Conservation (phyloP, 2,797 vertebrate species). For the Phaenicophaeus curvirostris region DNA sequence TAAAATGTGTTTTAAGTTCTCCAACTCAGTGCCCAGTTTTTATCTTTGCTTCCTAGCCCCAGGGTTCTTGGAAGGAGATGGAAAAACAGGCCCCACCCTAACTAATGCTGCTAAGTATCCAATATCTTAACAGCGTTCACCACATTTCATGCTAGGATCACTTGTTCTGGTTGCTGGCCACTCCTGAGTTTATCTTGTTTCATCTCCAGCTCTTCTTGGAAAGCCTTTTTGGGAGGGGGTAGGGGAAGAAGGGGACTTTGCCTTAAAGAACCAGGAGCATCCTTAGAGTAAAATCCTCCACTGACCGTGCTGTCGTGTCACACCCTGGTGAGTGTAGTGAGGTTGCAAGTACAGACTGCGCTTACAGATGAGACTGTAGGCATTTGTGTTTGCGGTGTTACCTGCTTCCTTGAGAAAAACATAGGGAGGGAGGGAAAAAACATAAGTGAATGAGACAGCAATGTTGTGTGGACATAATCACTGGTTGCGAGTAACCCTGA, state of each 20-base stretch:
- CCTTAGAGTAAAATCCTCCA: neutral
- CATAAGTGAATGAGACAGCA: neutral
- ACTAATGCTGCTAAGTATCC: neutral
- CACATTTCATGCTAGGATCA: neutral
- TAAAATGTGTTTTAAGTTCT: neutral
- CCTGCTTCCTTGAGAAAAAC: too few relatives aligned
- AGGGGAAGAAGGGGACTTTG: neutral
- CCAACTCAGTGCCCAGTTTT: neutral
- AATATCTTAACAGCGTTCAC: neutral
- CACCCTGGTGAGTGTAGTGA: neutral
- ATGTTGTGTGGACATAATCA: neutral
- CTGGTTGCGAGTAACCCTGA: neutral
- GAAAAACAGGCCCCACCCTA: neutral
- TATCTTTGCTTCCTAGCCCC: neutral
- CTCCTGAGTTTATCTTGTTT: neutral
- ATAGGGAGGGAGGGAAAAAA: too few relatives aligned
- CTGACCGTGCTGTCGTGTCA: neutral
- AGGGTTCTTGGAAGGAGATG: neutral
- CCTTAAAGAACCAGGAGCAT: neutral
- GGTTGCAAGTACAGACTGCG: neutral
- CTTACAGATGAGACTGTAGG: too few relatives aligned
- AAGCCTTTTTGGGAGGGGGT: neutral
- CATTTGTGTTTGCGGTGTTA: neutral
- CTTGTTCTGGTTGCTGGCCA: neutral
- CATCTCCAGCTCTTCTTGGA: neutral